Evolutionary conservation across 2,888 invertebrate species (phyloP).

Genomic region (Acrobasis consociella): DNA sequence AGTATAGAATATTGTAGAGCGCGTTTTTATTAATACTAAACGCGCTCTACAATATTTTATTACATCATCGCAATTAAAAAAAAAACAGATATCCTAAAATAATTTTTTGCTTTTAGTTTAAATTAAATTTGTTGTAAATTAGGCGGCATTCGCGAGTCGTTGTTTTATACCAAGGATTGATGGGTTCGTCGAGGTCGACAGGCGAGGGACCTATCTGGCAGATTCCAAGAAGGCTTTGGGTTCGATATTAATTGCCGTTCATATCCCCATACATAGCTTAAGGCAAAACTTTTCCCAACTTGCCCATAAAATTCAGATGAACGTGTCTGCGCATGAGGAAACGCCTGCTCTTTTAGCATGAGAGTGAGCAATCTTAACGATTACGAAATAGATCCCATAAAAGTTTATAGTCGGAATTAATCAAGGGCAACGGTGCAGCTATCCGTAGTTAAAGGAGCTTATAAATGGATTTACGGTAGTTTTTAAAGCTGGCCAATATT

Average conservation of each 20-base stretch:
- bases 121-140: conserved; percentile 1
- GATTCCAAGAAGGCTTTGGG: conserved; percentile 69
- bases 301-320: conserved; percentile 37
- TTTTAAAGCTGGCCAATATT: conserved; percentile 31
- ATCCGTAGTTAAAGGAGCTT: conserved; percentile 27
- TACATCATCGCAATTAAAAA: no score
- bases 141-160: conserved; percentile 19
- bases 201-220: conserved; percentile 38
- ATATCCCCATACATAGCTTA: conserved; percentile 52
- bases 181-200: conserved; percentile 35
- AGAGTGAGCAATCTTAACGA: conserved; percentile 38
- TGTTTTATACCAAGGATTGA: conserved; percentile 36
- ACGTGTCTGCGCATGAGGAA: conserved; percentile 47
- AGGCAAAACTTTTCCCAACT: conserved; percentile 42
- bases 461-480: conserved; percentile 33
- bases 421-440: conserved; percentile 37
- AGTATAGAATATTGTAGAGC: no score
- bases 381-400: conserved; percentile 40
- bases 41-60: no score
- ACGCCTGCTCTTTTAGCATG: conserved; percentile 35
- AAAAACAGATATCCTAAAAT: neutral
- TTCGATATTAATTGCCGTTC: conserved; percentile 61
- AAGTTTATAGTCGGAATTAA: conserved; percentile 31
- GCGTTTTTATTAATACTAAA: no score
- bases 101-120: neutral